A percentile compares a stretch with the other conserved stretches of the same genome.
phyloP scores from a whole-genome alignment of 2,113 vertebrate species.

The Ophthalmolycus amberensis region DNA sequence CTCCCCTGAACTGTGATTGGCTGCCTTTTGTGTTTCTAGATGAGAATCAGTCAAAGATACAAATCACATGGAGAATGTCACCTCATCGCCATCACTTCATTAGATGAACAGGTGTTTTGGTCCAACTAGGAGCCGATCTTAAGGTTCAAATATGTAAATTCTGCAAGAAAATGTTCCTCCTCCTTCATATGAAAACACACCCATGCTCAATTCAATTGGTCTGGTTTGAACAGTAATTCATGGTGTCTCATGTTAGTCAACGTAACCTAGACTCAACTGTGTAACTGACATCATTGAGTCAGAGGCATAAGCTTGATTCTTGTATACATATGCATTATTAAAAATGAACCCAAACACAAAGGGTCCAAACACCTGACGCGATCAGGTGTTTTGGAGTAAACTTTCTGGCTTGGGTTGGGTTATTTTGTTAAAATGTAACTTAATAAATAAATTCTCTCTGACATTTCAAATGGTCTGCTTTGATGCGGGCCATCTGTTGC shows the following conservation, averaged over 20 bases:
- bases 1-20: not conserved
- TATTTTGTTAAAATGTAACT: too few species aligned
- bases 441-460: not conserved
- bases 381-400: not conserved
- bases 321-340: not conserved
- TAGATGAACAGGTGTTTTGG: not conserved
- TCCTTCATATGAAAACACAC: not conserved
- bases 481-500: not conserved
- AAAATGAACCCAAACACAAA: not conserved
- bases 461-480: not conserved
- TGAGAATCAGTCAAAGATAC: not conserved
- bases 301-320: not conserved
- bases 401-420: too few species aligned
- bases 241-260: not conserved
- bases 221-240: not conserved
- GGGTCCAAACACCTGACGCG: not conserved
- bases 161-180: not conserved
- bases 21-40: constrained; percentile 1
- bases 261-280: not conserved
- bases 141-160: not conserved
- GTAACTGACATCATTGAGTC: not conserved
- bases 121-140: not conserved
- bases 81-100: not conserved
- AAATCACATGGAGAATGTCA: not conserved
- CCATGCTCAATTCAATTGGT: not conserved